Conservation (phyloP, 2,113 vertebrate genomes). For the Callipepla californica region DNA sequence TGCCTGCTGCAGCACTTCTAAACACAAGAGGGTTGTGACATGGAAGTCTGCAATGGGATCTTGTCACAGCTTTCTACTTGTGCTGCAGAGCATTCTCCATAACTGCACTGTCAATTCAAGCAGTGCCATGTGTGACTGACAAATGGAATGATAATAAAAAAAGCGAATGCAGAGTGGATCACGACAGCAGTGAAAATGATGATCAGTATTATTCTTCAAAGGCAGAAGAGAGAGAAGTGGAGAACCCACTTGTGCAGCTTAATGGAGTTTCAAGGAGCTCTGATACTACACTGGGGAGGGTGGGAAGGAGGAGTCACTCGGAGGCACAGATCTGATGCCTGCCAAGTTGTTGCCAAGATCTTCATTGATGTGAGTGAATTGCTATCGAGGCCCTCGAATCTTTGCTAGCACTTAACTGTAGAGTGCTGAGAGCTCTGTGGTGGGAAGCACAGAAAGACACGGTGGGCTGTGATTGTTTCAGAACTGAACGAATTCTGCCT, state of each 20-base stretch:
- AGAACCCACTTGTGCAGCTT: not conserved
- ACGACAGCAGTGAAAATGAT: not conserved
- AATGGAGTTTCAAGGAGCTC: not conserved
- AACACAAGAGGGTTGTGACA: not conserved
- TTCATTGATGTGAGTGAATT: not conserved
- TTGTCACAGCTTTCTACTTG: not conserved
- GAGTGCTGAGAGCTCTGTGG: not conserved
- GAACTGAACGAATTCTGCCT: not conserved
- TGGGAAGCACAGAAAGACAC: not conserved
- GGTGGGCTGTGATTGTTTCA: not conserved
- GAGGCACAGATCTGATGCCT: not conserved
- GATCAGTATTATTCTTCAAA: not conserved
- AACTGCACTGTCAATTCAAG: not conserved
- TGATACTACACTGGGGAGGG: not conserved
- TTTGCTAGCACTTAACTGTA: not conserved
- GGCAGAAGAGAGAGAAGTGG: not conserved
- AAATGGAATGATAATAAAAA: not conserved
- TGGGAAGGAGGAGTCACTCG: not conserved
- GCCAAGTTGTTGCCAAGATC: not conserved
- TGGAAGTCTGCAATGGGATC: not conserved
- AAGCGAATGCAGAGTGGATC: not conserved
- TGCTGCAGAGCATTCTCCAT: not conserved
- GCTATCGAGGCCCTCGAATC: not conserved
- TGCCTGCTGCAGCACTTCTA: fast-evolving
- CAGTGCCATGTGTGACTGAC: not conserved